Evolutionary conservation across 2,888 invertebrate species (phyloP).

Genomic region (Rhaphigaster nebulosa): DNA sequence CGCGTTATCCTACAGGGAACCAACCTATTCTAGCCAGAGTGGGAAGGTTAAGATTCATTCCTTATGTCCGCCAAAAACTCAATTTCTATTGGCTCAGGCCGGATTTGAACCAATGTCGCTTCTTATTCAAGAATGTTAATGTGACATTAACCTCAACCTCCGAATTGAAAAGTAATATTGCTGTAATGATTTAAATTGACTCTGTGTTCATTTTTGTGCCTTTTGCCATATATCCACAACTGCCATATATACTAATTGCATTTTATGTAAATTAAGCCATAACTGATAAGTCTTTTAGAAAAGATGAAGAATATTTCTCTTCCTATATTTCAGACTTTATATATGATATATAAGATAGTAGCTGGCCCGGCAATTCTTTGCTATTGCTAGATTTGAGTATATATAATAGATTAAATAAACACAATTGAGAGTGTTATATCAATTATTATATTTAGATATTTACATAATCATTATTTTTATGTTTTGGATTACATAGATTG

Average conservation of each 20-base stretch:
- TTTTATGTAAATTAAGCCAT: neutral
- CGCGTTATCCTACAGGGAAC: neutral
- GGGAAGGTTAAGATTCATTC: neutral
- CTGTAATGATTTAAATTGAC: neutral
- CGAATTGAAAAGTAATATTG: neutral
- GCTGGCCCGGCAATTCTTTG: too few relatives aligned
- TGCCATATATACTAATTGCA: neutral
- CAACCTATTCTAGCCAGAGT: neutral
- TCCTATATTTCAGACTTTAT: neutral
- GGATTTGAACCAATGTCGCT: neutral
- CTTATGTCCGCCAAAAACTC: neutral
- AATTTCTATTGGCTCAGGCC: neutral
- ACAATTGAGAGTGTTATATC: too few relatives aligned
- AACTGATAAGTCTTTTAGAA: neutral
- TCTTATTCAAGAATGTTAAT: neutral
- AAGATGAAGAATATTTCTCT: neutral
- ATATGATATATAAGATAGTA: neutral
- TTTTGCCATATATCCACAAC: neutral
- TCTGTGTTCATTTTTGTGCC: conserved; percentile 9
- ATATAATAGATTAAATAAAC: too few relatives aligned
- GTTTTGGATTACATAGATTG: too few relatives aligned
- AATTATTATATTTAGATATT: too few relatives aligned
- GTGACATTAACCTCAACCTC: neutral
- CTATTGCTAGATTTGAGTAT: too few relatives aligned
- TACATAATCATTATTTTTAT: too few relatives aligned